Percentiles rank a stretch among this genome's conserved stretches.
phyloP scores from a whole-genome alignment of 1,140 invertebrate genomes.

The Laupala kohalensis region DNA sequence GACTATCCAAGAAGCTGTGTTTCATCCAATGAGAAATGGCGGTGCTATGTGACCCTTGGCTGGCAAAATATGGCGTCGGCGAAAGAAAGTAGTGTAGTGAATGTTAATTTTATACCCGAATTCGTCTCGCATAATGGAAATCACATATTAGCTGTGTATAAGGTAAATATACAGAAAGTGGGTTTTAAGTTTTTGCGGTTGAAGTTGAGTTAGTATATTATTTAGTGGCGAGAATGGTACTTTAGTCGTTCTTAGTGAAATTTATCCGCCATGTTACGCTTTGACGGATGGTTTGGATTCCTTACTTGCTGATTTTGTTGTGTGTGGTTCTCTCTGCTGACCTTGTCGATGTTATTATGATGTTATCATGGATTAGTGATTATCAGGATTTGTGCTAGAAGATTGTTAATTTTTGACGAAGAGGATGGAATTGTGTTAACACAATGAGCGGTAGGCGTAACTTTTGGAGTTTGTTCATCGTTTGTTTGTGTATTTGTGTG shows the following conservation, averaged over 20 bases:
- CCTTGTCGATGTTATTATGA: not conserved
- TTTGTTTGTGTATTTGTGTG: not conserved
- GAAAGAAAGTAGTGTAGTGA: slow-evolving; percentile 1
- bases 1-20: not conserved
- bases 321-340: not conserved
- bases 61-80: slow-evolving; percentile 8
- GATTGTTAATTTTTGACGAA: not conserved
- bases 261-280: slow-evolving; percentile 7
- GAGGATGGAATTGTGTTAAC: not conserved
- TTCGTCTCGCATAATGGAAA: slow-evolving; percentile 1
- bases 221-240: not conserved
- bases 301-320: not conserved
- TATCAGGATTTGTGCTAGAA: not conserved
- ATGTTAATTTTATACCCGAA: slow-evolving; percentile 5
- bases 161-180: slow-evolving; percentile 1
- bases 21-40: slow-evolving; percentile 6
- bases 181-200: not conserved
- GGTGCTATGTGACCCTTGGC: not conserved
- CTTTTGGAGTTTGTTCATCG: not conserved
- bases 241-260: not conserved
- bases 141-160: slow-evolving; percentile 3
- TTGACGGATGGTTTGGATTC: slow-evolving; percentile 2
- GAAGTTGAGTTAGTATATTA: not conserved
- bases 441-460: slow-evolving; percentile 6
- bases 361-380: not conserved